Base-by-base conservation (phyloP, 1,140 invertebrate genomes). In the Lepidurus packardi region DNA sequence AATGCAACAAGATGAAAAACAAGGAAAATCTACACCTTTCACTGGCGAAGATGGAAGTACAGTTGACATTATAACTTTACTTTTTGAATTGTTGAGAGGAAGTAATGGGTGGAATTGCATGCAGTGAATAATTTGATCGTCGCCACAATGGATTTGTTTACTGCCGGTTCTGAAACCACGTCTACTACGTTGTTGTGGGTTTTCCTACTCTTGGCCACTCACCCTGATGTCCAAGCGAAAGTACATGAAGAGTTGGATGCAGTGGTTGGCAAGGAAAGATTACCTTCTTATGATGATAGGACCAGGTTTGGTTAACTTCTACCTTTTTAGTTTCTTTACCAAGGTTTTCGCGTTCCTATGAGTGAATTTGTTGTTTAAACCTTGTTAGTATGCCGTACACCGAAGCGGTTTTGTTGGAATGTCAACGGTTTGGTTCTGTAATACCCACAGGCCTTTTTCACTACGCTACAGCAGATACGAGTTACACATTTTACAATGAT, bases 401-500 rank as follows among this genome's bases (percentile, higher is more conserved):
- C 16, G 74, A 75, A 16, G 74, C 74, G 1, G 74, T 75, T 1
- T 34, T 75, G 16, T 42, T 34, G 1, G 74, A 75, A 75, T 16
- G 25, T 3, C 74, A 75, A 75, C 25, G 74, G 42, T 75, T 75
- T 24, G 74, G 24, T 13, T 24, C 25, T 75, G 8, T 75, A 2
- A 7, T 42, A 24, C 74, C 74, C 25, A 5, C 8, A 24, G 74
- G 74, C 25, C 5, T 75, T 24, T 24, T 7, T 13, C 74, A 75
- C 24, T 16, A 42, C 11, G 42, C 74, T 34, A 11, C 13, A 13
- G 24, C 11, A 7, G 74, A 75, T 75, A 53, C 76, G 25, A 83
- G 84, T 8, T 85, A 82, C 77, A 75, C 11, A 3, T 16, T 34
- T 13, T 0, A 34, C 25, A 2, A 6, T 34, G 16, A 75, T 24